phyloP scores from a whole-genome alignment of 2,888 invertebrate genomes.

The Apodemia zela region DNA sequence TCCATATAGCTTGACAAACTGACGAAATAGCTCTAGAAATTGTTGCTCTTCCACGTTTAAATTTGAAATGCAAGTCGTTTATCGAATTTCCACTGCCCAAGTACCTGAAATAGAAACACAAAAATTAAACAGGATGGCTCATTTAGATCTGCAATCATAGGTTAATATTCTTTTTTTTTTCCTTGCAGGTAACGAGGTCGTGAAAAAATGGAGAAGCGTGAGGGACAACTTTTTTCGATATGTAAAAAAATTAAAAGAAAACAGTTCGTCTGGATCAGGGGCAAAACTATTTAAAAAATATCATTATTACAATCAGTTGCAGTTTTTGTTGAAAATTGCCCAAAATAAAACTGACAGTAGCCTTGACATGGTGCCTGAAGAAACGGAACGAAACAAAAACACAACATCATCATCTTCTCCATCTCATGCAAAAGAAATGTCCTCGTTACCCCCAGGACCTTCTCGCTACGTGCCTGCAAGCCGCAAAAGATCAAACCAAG shows the following conservation, averaged over 20 bases:
- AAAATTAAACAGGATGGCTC: slow-evolving; percentile 28
- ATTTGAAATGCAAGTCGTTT: slow-evolving; percentile 35
- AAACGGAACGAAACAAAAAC: slow-evolving; percentile 33
- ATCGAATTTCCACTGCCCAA: slow-evolving; percentile 36
- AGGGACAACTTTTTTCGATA: slow-evolving; percentile 35
- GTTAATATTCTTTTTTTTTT: slow-evolving; percentile 23
- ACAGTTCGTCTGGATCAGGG: slow-evolving; percentile 36
- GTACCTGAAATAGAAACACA: slow-evolving; percentile 32
- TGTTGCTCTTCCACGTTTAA: slow-evolving; percentile 27
- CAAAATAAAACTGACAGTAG: slow-evolving; percentile 34
- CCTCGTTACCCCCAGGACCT: slow-evolving; percentile 28
- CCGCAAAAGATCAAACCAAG: slow-evolving; percentile 29
- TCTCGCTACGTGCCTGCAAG: slow-evolving; percentile 31
- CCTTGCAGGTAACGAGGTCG: slow-evolving; percentile 36
- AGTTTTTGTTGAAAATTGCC: slow-evolving; percentile 30
- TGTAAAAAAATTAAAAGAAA: slow-evolving; percentile 36
- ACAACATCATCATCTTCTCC: slow-evolving; percentile 27
- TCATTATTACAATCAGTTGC: slow-evolving; percentile 34
- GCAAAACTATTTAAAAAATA: slow-evolving; percentile 35
- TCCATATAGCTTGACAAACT: slow-evolving; percentile 33
- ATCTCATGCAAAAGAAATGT: slow-evolving; percentile 26
- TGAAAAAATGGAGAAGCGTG: slow-evolving; percentile 37
- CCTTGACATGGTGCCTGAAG: slow-evolving; percentile 31
- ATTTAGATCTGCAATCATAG: slow-evolving; percentile 24
- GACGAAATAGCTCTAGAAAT: slow-evolving; percentile 30